These are phyloP conservation scores for Upupa epops DNA, from an alignment of 2,113 vertebrate genomes.

Conservation along the genomic window DNA sequence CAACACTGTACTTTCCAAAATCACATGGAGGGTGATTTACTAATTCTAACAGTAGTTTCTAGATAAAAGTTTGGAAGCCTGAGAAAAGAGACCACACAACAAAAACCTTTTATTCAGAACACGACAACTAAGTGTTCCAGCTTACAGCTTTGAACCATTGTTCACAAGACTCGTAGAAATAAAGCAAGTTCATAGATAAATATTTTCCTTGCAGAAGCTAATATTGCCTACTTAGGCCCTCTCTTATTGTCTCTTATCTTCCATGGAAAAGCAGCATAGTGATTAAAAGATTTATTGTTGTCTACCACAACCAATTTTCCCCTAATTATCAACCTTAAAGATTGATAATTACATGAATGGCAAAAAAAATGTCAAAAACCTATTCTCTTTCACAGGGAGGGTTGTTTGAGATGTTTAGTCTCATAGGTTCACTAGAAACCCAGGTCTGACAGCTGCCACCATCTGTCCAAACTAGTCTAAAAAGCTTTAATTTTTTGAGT, in stretches of 20 bases:
- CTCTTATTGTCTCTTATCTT: not conserved
- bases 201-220: not conserved
- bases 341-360: not conserved
- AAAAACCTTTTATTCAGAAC: not conserved
- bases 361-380: not conserved
- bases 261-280: not conserved
- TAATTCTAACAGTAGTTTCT: not conserved
- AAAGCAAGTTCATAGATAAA: not conserved
- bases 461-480: not conserved
- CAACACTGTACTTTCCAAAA: constrained; percentile 1
- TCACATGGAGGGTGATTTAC: not conserved
- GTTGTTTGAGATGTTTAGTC: fast-evolving
- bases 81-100: not conserved
- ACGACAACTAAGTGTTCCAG: not conserved
- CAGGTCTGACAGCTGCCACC: not conserved
- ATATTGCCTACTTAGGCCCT: not conserved
- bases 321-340: not conserved
- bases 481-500: not conserved
- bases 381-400: not conserved
- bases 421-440: not conserved
- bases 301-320: not conserved
- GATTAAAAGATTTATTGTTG: not conserved
- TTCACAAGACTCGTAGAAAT: not conserved
- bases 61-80: not conserved
- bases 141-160: not conserved